Conservation (phyloP, 2,797 vertebrate genomes). For the Epinephelus malabaricus region DNA sequence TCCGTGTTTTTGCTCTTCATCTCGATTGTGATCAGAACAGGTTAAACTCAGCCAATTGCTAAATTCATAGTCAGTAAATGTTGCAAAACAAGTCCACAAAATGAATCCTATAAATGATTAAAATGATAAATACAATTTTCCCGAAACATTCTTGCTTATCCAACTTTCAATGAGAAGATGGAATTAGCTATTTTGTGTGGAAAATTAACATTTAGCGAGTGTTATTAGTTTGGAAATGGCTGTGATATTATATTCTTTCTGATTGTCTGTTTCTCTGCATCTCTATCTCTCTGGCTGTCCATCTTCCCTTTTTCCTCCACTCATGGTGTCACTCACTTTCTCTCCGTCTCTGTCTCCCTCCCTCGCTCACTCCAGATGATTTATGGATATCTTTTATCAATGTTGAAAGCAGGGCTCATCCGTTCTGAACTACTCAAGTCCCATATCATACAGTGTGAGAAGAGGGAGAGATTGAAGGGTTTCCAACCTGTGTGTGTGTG, state of each 20-base stretch:
- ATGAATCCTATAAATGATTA: not conserved
- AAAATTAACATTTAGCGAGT: constrained; percentile 12
- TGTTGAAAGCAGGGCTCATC: constrained; percentile 74
- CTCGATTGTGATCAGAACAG: no score
- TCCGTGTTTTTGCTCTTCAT: no score
- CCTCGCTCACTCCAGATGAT: constrained; percentile 58
- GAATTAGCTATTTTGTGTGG: not conserved
- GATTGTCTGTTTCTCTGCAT: constrained; percentile 26
- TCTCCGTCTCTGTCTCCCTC: not conserved
- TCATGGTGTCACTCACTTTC: constrained; percentile 29
- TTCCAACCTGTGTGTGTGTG: constrained; percentile 40
- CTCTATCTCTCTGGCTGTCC: not conserved
- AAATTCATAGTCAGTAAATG: not conserved
- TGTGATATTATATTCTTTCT: constrained; percentile 39
- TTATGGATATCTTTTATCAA: constrained; percentile 79
- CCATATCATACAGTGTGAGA: constrained; percentile 49
- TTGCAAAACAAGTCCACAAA: not conserved
- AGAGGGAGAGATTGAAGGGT: constrained; percentile 35
- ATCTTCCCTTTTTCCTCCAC: constrained; percentile 25
- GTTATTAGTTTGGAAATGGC: constrained; percentile 29
- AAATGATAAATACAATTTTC: not conserved
- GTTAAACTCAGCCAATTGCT: not conserved
- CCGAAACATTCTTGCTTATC: not conserved
- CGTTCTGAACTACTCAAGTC: constrained; percentile 70
- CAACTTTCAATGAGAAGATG: not conserved